These are phyloP conservation scores for Limosa lapponica DNA, from an alignment of 2,797 vertebrate species.

Conservation along the genomic window DNA sequence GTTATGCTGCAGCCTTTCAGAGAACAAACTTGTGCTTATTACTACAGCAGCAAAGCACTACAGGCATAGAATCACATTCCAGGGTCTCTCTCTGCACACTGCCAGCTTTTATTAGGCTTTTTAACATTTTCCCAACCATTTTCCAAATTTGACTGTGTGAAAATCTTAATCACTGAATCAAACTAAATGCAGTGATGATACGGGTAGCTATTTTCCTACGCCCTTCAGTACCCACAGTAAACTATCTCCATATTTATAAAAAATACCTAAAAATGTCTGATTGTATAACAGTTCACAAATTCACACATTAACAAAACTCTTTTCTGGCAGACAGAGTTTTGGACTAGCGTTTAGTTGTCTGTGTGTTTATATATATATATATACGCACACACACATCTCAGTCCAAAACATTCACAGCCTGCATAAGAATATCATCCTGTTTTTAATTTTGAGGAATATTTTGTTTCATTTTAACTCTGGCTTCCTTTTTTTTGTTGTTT, in stretches of 20 bases:
- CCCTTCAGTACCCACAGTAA: neutral
- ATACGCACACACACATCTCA: fast-evolving
- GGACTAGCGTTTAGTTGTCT: neutral
- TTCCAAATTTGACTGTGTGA: neutral
- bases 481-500: neutral
- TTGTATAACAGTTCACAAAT: neutral
- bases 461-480: neutral
- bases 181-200: neutral
- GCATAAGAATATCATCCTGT: neutral
- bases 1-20: neutral
- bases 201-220: neutral
- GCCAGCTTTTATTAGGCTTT: neutral
- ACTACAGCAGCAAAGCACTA: neutral
- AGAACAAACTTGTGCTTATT: neutral
- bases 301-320: neutral
- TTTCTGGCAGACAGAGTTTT: neutral
- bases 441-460: constrained; percentile 26
- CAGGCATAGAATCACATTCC: neutral
- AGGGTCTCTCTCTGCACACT: neutral
- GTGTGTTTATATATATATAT: neutral
- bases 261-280: neutral
- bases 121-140: neutral
- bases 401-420: neutral
- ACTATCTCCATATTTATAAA: neutral
- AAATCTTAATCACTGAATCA: neutral